phyloP scores from a whole-genome alignment of 2,888 invertebrate genomes.

The Synanthedon formicaeformis region DNA sequence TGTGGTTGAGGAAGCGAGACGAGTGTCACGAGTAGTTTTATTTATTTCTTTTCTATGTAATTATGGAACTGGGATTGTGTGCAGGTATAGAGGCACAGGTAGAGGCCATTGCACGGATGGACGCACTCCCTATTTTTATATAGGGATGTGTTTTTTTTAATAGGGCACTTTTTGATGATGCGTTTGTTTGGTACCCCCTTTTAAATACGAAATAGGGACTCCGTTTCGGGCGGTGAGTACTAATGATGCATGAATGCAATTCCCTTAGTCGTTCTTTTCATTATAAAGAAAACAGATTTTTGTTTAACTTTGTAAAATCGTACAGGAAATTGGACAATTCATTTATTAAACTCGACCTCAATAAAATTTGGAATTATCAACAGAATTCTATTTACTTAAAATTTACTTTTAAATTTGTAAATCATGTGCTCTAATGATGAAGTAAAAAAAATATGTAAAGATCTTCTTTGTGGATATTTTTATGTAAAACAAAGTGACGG shows the following conservation, averaged over 20 bases:
- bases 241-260: constrained; percentile 54
- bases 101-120: constrained; percentile 55
- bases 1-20: constrained; percentile 43
- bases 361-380: no score
- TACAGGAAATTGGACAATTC: no score
- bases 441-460: no score
- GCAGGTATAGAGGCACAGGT: constrained; percentile 43
- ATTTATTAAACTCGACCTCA: no score
- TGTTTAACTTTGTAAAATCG: neutral
- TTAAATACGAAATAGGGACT: constrained; percentile 26
- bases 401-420: no score
- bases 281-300: constrained; percentile 7
- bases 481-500: no score
- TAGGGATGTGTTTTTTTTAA: constrained; percentile 24
- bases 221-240: constrained; percentile 47
- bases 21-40: constrained; percentile 34
- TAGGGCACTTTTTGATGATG: constrained; percentile 38
- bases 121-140: constrained; percentile 46
- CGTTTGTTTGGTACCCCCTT: constrained; percentile 31
- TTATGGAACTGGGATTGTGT: constrained; percentile 50
- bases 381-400: no score
- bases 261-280: constrained; percentile 26
- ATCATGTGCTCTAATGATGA: no score
- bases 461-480: no score
- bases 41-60: constrained; percentile 37